Percentiles rank a stretch among this genome's conserved stretches.
These are phyloP conservation scores for Gerris lacustris DNA, from an alignment of 2,888 invertebrate genomes.

Conservation along the genomic window DNA sequence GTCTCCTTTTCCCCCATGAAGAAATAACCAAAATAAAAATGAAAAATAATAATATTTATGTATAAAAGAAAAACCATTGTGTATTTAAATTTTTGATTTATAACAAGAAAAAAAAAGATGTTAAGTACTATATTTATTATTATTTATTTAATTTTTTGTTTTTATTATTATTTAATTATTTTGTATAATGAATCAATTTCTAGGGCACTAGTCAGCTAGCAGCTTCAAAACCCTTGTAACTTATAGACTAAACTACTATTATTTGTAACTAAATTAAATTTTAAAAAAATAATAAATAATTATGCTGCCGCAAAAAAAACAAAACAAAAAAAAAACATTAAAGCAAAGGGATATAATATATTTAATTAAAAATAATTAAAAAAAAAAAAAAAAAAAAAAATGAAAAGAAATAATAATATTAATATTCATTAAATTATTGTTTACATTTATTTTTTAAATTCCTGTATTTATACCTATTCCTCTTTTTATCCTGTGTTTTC, in stretches of 20 bases:
- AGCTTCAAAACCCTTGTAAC: constrained; percentile 20
- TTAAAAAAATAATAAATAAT: not conserved
- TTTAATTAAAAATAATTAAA: not conserved
- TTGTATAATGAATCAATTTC: constrained; percentile 16
- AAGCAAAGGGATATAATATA: constrained; percentile 19
- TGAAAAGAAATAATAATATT: not conserved
- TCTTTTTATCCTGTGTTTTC: no score
- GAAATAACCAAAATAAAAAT: no score
- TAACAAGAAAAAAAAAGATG: constrained; percentile 15
- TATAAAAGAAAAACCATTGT: constrained; percentile 10
- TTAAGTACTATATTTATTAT: no score
- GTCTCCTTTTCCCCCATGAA: no score
- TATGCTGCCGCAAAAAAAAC: constrained; percentile 19
- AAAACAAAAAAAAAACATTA: constrained; percentile 18
- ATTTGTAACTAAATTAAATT: not conserved
- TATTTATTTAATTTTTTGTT: no score
- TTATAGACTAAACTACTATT: constrained; percentile 22
- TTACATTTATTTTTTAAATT: no score
- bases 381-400: not conserved
- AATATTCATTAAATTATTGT: no score
- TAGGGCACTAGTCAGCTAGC: constrained; percentile 27
- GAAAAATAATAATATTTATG: not conserved
- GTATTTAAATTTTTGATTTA: no score
- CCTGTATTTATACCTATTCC: no score
- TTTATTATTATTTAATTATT: no score